Conservation (phyloP, 2,888 invertebrate genomes). For the Lottia scabra region DNA sequence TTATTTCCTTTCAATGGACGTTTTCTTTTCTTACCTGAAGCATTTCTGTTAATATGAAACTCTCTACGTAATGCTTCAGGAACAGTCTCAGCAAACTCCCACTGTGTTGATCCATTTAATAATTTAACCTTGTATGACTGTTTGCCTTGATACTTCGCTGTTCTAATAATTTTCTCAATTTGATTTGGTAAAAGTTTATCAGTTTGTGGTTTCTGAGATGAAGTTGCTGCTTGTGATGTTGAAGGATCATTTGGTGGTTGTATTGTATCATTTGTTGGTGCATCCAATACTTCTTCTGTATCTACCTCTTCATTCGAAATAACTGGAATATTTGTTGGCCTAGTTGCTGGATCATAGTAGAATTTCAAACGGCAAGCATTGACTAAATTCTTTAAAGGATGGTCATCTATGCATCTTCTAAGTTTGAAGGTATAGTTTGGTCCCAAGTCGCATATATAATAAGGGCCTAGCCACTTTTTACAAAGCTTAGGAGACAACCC, state of each 20-base stretch:
- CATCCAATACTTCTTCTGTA: not conserved
- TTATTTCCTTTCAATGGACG: not conserved
- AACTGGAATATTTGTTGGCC: not conserved
- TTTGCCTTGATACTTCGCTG: not conserved
- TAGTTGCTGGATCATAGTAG: not conserved
- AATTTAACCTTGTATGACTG: not conserved
- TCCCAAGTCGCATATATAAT: constrained; percentile 15
- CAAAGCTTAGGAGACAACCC: constrained; percentile 25
- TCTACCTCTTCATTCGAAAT: not conserved
- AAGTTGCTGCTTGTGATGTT: not conserved
- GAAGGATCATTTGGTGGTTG: not conserved
- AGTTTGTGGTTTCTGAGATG: not conserved
- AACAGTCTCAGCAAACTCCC: not conserved
- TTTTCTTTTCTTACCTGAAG: not conserved
- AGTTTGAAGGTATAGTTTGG: constrained; percentile 22
- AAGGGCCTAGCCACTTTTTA: constrained; percentile 15
- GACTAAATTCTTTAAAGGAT: constrained; percentile 11
- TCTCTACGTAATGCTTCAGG: not conserved
- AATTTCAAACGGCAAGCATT: constrained; percentile 22
- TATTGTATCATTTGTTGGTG: not conserved
- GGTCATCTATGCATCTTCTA: not conserved
- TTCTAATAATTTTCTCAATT: not conserved
- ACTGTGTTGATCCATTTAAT: not conserved
- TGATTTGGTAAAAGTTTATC: not conserved
- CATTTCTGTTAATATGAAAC: not conserved